Conservation (phyloP, 2,797 vertebrate species). For the Lutjanus campechanus region DNA sequence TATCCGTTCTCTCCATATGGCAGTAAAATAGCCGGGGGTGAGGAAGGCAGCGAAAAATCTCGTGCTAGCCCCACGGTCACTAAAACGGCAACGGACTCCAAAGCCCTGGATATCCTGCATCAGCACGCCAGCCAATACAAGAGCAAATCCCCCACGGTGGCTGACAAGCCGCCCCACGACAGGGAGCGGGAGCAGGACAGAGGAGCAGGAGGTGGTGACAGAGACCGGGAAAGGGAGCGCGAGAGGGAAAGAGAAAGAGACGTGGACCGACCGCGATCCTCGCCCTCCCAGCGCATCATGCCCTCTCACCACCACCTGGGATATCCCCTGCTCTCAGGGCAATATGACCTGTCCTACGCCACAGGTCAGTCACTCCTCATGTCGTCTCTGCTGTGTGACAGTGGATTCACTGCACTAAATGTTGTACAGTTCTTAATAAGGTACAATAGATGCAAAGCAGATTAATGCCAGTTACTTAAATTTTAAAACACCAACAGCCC, state of each 20-base stretch:
- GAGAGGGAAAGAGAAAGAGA: conserved; percentile 85
- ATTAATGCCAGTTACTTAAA: conserved; percentile 13
- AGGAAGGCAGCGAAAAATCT: conserved; percentile 92
- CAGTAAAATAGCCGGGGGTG: conserved; percentile 88
- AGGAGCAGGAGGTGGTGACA: conserved; percentile 79
- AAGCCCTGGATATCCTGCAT: conserved; percentile 96
- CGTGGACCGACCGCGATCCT: conserved; percentile 93
- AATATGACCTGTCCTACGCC: conserved; percentile 97
- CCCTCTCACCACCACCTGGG: conserved; percentile 96
- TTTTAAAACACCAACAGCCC: neutral
- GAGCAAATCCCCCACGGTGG: conserved; percentile 98
- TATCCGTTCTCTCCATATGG: conserved; percentile 95
- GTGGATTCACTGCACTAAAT: conserved; percentile 8
- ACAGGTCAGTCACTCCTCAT: conserved; percentile 88
- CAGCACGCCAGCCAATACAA: conserved; percentile 98
- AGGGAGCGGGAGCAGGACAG: conserved; percentile 86
- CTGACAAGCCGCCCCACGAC: conserved; percentile 94
- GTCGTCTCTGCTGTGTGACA: neutral
- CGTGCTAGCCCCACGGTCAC: conserved; percentile 93
- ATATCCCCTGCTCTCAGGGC: conserved; percentile 95
- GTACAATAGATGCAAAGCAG: conserved; percentile 6
- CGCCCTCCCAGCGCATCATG: conserved; percentile 97
- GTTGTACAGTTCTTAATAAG: conserved; percentile 2
- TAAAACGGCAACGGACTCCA: conserved; percentile 93
- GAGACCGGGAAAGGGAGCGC: conserved; percentile 88